Base-by-base conservation (phyloP, 2,113 vertebrate species). In the Pituophis catenifer region DNA sequence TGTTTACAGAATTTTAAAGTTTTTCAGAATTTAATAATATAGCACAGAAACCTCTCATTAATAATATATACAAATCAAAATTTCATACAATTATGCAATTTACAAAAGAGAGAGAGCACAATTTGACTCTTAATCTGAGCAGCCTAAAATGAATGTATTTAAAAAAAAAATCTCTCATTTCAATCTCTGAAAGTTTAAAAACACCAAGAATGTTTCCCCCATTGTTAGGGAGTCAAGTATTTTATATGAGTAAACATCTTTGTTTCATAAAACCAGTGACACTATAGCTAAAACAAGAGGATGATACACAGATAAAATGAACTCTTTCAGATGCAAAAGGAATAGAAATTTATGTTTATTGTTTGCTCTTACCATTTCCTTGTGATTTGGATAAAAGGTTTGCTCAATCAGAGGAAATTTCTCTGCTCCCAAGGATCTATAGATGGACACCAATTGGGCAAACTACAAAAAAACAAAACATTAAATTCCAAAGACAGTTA, bases 361-460 rank as follows among this genome's bases (percentile, higher is more conserved):
- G 1, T 9, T 92, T 29, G 58, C 91, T 97, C 98, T 81, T 98
- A 99, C 99, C 99, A 99, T 99, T 97, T 99, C 99, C 97, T 97
- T 99, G 97, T 99, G 99, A 97, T 99, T 99, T 24, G 99, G 99
- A 95, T 99, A 99, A 97, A 99, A 99, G 0, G 98, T 99, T 95
- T 99, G 99, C 93, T 99, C 99, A 90, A 99, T 99, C 19, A 99
- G 97, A 54, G 99, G 99, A 90, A 99, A 99, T 96, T 98, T 99
- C 87, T 99, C 99, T 3, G 98, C 97, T 95, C 99, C 99, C 96
- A 99, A 55, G 48, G 95, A 97, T 98, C 98, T 99, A 97, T 98
- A 98, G 96, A 98, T 98, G 95, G 97, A 98, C 94, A 99, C 98
- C 97, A 99, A 97, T 97, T 99, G 99, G 94, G 99, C 98, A 97